These are phyloP conservation scores for Sparidentex hasta DNA, from an alignment of 2,797 vertebrate species.

Conservation along the genomic window DNA sequence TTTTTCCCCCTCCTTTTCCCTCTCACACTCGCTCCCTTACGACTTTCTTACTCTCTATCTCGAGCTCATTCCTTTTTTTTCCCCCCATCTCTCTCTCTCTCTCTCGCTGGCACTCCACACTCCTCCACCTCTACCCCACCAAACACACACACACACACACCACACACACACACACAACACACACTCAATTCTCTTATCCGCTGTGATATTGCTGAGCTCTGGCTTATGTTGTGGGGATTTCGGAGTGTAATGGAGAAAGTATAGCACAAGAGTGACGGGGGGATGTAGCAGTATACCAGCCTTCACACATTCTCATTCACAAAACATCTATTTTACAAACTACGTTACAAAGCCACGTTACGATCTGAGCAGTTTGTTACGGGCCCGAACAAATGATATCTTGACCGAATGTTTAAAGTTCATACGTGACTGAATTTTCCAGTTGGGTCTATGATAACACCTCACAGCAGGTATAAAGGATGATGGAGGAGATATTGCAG, in stretches of 20 bases:
- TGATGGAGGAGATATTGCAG: background rate
- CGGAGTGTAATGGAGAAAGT: constrained; percentile 28
- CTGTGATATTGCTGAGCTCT: constrained; percentile 57
- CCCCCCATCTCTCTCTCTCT: background rate
- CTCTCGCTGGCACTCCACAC: background rate
- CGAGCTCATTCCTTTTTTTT: constrained; percentile 30
- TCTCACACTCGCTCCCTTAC: constrained; percentile 22
- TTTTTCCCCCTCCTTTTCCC: background rate
- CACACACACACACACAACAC: constrained; percentile 1
- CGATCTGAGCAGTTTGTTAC: background rate
- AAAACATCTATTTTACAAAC: background rate
- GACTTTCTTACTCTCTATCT: constrained; percentile 18
- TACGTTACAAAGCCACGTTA: no score
- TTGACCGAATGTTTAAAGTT: no score
- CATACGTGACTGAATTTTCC: background rate
- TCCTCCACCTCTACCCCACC: background rate
- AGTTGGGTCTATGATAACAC: background rate
- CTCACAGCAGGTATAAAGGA: background rate
- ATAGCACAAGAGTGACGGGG: background rate
- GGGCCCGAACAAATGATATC: no score
- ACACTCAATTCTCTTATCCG: constrained; percentile 37
- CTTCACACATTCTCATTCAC: constrained; percentile 5
- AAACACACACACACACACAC: constrained; percentile 7
- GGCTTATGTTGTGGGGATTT: constrained; percentile 49
- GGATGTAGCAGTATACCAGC: constrained; percentile 8